A percentile compares a stretch with the other conserved stretches of the same genome.
Evolutionary conservation across 2,888 invertebrate genomes (phyloP).

Genomic region (Patella depressa): DNA sequence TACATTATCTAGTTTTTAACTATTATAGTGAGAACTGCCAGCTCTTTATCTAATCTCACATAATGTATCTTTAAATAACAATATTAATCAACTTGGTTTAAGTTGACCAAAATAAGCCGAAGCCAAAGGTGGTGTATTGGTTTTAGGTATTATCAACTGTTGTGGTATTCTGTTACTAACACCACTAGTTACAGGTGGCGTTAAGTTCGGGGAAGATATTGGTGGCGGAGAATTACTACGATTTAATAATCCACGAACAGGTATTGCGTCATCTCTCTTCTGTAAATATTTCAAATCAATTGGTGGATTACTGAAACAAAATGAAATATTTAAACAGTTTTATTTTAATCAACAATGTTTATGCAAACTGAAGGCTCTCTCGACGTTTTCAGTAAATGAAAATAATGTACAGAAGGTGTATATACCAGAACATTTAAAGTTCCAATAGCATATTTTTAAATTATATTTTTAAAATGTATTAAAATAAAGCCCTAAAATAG

Average conservation of each 20-base stretch:
- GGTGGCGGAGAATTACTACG: slow-evolving; percentile 45
- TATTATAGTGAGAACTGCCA: too few relatives aligned
- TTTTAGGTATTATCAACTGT: slow-evolving; percentile 54
- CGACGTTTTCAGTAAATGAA: too few relatives aligned
- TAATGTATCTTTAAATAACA: too few relatives aligned
- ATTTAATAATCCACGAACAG: slow-evolving; percentile 47
- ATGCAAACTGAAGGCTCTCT: too few relatives aligned
- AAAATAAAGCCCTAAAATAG: too few relatives aligned
- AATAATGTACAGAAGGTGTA: too few relatives aligned
- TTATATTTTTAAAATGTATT: too few relatives aligned
- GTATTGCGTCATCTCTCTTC: slow-evolving; percentile 61
- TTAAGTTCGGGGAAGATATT: slow-evolving; percentile 27
- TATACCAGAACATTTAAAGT: too few relatives aligned
- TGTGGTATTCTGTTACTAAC: slow-evolving; percentile 34
- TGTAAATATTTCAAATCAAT: slow-evolving; percentile 64
- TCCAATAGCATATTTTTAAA: too few relatives aligned
- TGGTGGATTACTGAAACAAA: slow-evolving; percentile 61
- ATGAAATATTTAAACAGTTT: background rate
- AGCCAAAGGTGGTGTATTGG: slow-evolving; percentile 55
- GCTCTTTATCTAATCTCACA: too few relatives aligned
- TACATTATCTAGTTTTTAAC: too few relatives aligned
- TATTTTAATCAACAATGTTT: too few relatives aligned
- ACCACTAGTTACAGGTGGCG: background rate
- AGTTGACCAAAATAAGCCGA: slow-evolving; percentile 64
- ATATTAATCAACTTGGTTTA: slow-evolving; percentile 21